phyloP scores from a whole-genome alignment of 2,888 invertebrate genomes.

The Brenthis hecate region DNA sequence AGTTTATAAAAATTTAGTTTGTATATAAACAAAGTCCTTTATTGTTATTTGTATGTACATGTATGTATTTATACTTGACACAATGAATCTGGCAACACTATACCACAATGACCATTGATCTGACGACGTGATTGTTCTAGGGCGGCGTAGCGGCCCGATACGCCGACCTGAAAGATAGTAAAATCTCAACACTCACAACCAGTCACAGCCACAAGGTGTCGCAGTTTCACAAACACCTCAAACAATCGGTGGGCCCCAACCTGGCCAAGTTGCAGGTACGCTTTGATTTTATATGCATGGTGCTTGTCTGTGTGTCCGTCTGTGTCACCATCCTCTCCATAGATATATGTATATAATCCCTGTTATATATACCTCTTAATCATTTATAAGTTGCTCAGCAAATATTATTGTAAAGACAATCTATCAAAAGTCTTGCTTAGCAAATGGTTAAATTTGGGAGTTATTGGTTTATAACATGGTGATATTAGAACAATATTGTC shows the following conservation, averaged over 20 bases:
- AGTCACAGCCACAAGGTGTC: constrained; percentile 95
- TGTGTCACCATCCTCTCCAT: background rate
- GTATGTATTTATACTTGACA: background rate
- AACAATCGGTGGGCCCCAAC: constrained; percentile 92
- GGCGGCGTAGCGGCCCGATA: constrained; percentile 89
- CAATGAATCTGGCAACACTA: background rate
- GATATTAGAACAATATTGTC: too few relatives aligned
- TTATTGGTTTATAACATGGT: too few relatives aligned
- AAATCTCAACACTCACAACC: constrained; percentile 92
- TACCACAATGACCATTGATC: background rate
- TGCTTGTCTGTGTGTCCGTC: constrained; percentile 19
- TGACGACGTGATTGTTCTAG: constrained; percentile 63
- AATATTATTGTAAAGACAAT: too few relatives aligned
- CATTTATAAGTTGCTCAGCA: too few relatives aligned
- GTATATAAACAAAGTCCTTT: too few relatives aligned
- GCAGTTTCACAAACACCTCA: constrained; percentile 96
- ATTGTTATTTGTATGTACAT: too few relatives aligned
- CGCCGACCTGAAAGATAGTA: constrained; percentile 94
- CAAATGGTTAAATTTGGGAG: too few relatives aligned
- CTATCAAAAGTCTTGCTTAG: too few relatives aligned
- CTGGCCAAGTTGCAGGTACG: constrained; percentile 93
- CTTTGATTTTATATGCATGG: constrained; percentile 59
- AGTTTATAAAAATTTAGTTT: too few relatives aligned
- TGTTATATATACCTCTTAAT: too few relatives aligned
- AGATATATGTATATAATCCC: too few relatives aligned